Evolutionary conservation across 2,888 invertebrate genomes (phyloP), one percentile per base, ranked within the genome.

Genomic region (Candidula unifasciata): DNA sequence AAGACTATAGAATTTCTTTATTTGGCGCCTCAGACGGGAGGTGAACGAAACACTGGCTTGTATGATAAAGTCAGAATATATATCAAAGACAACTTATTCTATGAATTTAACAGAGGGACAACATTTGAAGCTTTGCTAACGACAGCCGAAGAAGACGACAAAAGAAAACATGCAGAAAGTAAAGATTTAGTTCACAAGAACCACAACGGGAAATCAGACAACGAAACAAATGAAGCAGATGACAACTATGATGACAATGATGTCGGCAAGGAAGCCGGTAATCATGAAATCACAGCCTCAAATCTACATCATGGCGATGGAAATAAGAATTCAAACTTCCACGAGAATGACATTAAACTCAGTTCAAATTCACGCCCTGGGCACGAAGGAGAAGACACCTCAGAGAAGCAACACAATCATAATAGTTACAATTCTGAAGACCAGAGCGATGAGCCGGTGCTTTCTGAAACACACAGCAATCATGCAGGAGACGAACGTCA

Each of bases 1-100:
- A 83, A 77, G 33, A 76, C 69, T 5, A 27, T 83, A n/a, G 83
- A 83, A 16, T 83, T 83, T 77, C 76, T 83, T n/a, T 30, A 30
- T 3, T 44, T 33, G 2, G 35, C n/a, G 33, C 27, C 68, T 6
- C 68, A 68, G 24, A 30, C n/a, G 18, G 52, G 44, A 0, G n/a
- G 52, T 13, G 37, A 8, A 3, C 30, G 66, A 33, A 27, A 76
- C 27, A 74, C 18, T 30, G 57, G 57, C 21, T 16, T n/a, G 10
- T 82, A 57, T 57, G 74, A 82, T 21, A 76, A 37, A 33, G 83
- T 83, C 10, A 71, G 69, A 21, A 66, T 83, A 30, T 57, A 66
- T 24, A 35, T 83, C 3, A 77, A 52, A 27, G 83, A 83, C 52
- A 16, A 54, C 24, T 60, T 83, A n/a, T 64, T 83, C 57, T 83